phyloP scores from a whole-genome alignment of 2,888 invertebrate genomes.

The Diplazon laetatorius region DNA sequence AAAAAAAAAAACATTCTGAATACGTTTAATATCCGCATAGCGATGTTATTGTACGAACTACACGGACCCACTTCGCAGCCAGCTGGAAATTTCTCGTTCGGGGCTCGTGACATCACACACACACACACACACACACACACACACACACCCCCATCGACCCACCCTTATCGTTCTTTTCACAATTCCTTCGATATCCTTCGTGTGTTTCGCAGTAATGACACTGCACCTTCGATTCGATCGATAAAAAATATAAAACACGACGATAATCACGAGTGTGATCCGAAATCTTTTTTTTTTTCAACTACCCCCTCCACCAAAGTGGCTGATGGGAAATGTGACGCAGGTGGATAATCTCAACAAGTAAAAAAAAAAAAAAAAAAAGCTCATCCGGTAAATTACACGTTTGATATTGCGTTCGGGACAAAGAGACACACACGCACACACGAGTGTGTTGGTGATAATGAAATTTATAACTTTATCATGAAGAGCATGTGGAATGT shows the following conservation, averaged over 20 bases:
- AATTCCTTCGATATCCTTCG: background rate
- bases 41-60: slow-evolving; percentile 38
- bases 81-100: slow-evolving; percentile 20
- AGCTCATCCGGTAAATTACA: slow-evolving; percentile 16
- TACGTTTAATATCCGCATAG: slow-evolving; percentile 73
- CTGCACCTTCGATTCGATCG: background rate
- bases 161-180: too few species aligned
- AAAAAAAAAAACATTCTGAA: slow-evolving; percentile 70
- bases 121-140: too few species aligned
- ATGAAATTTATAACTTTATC: slow-evolving; percentile 53
- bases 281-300: background rate
- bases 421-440: slow-evolving; percentile 14
- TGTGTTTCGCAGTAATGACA: background rate
- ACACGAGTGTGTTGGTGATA: slow-evolving; percentile 23
- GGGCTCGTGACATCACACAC: background rate
- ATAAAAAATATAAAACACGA: background rate
- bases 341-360: slow-evolving; percentile 27
- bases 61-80: background rate
- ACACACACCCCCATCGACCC: too few species aligned
- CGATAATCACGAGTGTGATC: background rate
- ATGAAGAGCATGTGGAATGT: slow-evolving; percentile 37
- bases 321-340: background rate
- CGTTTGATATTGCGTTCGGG: slow-evolving; percentile 14
- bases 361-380: too few species aligned
- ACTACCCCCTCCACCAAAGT: background rate